Conservation (phyloP, 2,113 vertebrate species). For the Elachura formosa region DNA sequence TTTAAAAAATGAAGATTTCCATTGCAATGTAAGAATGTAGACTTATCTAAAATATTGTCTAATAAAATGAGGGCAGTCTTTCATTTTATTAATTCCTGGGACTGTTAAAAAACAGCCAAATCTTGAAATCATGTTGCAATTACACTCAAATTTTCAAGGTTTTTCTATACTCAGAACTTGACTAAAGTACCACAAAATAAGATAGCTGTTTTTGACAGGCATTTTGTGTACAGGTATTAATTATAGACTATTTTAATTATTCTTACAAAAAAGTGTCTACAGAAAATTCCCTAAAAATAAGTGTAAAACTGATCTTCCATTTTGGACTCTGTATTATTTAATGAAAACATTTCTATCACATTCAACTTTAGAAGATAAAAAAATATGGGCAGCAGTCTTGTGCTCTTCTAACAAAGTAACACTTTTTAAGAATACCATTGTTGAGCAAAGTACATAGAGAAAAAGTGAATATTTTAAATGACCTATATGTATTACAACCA, state of each 20-base stretch:
- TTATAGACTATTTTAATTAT: constrained; percentile 1
- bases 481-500: neutral
- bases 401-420: neutral
- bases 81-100: neutral
- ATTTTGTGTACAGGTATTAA: neutral
- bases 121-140: neutral
- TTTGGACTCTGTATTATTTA: neutral
- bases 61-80: neutral
- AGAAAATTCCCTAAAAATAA: constrained; percentile 7
- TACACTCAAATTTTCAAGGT: neutral
- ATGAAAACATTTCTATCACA: neutral
- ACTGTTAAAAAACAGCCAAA: neutral
- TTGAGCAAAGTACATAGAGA: neutral
- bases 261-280: neutral
- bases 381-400: neutral
- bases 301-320: neutral
- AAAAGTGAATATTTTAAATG: neutral
- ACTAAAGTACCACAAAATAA: neutral
- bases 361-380: neutral
- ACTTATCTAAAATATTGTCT: neutral
- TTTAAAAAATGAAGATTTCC: neutral
- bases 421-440: neutral
- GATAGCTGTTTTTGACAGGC: neutral
- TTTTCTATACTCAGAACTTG: neutral
- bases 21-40: neutral